Evolutionary conservation across 2,888 invertebrate genomes (phyloP).

Genomic region (Heliconius cydno): DNA sequence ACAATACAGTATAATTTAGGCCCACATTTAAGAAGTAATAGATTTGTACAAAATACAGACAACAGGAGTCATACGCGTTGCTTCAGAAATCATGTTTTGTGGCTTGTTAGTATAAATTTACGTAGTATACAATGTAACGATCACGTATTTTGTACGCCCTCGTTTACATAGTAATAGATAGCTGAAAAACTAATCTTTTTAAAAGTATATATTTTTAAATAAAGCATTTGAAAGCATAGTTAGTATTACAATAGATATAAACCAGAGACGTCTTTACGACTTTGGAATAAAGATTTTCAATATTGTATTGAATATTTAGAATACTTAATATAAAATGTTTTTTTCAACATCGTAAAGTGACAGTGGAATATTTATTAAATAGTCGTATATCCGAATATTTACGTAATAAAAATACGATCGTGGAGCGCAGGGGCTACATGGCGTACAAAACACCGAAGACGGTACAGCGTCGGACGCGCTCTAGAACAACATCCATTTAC

Average conservation of each 20-base stretch:
- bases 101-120: neutral
- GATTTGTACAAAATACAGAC: neutral
- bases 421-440: constrained; percentile 73
- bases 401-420: constrained; percentile 80
- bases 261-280: constrained; percentile 5
- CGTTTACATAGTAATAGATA: neutral
- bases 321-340: neutral
- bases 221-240: constrained; percentile 15
- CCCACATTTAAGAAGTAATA: neutral
- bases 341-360: constrained; percentile 2
- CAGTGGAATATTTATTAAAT: constrained; percentile 22
- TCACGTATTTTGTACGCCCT: constrained; percentile 9
- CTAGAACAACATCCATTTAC: constrained; percentile 68
- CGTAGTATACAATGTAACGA: neutral
- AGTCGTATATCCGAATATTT: constrained; percentile 66
- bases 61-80: neutral
- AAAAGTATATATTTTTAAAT: neutral
- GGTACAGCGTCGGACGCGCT: constrained; percentile 72
- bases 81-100: neutral
- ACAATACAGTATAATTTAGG: neutral
- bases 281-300: neutral
- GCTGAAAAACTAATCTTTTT: neutral
- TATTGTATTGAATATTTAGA: neutral
- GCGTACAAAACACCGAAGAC: constrained; percentile 78
- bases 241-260: constrained; percentile 3